These are phyloP conservation scores for Brachionus sp. DNA, from an alignment of 1,140 invertebrate genomes.

Conservation along the genomic window DNA sequence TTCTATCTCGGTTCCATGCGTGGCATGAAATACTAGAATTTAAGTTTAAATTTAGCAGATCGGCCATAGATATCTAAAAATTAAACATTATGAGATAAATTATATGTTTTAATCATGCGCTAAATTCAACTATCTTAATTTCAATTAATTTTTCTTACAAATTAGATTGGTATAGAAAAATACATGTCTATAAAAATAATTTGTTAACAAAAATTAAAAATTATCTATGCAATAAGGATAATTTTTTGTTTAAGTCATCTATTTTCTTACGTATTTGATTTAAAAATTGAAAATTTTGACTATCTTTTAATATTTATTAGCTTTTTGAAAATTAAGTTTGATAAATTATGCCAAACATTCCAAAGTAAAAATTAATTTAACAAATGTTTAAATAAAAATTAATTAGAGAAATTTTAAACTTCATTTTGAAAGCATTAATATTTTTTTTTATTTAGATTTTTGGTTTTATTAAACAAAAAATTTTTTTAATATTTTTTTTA, in stretches of 20 bases:
- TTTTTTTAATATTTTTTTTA: too few relatives aligned
- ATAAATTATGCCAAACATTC: background rate
- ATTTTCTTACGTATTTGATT: background rate
- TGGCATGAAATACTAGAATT: conserved; percentile 27
- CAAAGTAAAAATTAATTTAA: background rate
- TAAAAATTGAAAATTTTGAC: background rate
- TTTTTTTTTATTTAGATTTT: too few relatives aligned
- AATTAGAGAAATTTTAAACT: too few relatives aligned
- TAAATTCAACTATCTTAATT: background rate
- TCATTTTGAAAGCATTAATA: too few relatives aligned
- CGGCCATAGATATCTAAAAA: conserved; percentile 17
- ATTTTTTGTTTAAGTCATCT: too few relatives aligned
- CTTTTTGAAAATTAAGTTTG: background rate
- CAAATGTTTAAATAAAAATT: background rate
- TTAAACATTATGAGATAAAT: background rate
- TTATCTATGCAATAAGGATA: background rate
- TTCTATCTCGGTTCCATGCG: conserved; percentile 43
- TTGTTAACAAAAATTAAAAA: background rate
- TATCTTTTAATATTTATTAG: background rate
- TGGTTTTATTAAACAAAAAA: too few relatives aligned
- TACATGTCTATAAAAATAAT: background rate
- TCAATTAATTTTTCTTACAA: too few relatives aligned
- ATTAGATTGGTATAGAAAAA: background rate
- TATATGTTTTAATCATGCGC: conserved; percentile 8
- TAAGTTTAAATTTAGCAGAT: conserved; percentile 38